Conservation (phyloP, 2,113 vertebrate species). For the Anarhynchus alexandrinus region DNA sequence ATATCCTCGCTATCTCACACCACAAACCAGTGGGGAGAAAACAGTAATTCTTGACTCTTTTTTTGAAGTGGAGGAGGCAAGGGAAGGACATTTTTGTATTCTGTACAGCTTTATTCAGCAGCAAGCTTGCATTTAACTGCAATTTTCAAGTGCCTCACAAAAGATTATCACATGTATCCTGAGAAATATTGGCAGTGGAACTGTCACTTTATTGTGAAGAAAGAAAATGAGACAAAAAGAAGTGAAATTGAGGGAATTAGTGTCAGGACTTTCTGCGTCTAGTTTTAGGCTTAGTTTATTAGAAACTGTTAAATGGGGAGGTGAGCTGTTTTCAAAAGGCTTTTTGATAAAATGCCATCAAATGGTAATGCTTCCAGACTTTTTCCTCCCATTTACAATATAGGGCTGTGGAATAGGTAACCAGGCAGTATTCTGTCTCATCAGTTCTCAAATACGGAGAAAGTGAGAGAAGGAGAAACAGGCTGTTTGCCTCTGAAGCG, state of each 20-base stretch:
- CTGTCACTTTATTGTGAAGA: neutral
- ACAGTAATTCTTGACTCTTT: neutral
- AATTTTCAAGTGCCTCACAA: neutral
- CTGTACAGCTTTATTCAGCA: neutral
- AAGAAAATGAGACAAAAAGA: neutral
- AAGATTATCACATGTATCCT: neutral
- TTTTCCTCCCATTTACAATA: neutral
- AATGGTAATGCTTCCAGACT: neutral
- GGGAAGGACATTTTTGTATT: neutral
- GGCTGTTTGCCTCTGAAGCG: neutral
- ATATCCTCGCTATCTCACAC: neutral
- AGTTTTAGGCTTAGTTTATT: neutral
- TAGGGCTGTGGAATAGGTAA: neutral
- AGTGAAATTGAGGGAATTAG: neutral
- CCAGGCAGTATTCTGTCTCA: neutral
- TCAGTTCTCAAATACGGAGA: neutral
- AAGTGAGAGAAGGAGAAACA: neutral
- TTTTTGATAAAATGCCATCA: neutral
- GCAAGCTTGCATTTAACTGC: neutral
- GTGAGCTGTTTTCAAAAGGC: neutral
- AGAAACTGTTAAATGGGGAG: neutral
- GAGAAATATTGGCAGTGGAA: neutral
- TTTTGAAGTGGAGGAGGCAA: neutral
- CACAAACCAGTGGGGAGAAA: conserved; percentile 6
- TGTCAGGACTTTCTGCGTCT: neutral